Percentiles rank a stretch among this genome's conserved stretches.
These are phyloP conservation scores for Platalea minor DNA, from an alignment of 2,797 vertebrate species.

Conservation along the genomic window DNA sequence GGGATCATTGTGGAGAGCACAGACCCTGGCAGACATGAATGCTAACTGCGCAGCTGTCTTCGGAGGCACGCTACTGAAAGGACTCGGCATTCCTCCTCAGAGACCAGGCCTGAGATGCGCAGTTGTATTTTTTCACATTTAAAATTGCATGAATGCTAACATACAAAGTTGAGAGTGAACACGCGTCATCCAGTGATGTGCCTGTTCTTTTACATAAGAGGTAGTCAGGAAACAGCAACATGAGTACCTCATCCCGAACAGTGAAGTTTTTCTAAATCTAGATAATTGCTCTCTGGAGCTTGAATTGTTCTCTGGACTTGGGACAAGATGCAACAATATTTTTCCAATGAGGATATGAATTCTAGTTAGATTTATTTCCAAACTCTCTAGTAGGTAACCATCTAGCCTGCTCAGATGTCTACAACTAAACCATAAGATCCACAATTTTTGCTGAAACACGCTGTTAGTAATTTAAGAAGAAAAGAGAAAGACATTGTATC, in stretches of 20 bases:
- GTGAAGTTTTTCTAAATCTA: background rate
- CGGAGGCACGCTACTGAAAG: background rate
- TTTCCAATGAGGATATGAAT: background rate
- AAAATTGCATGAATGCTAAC: background rate
- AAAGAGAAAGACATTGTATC: background rate
- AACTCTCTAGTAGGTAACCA: background rate
- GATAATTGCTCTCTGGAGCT: background rate
- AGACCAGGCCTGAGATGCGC: background rate
- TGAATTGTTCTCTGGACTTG: background rate
- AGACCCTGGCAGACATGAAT: background rate
- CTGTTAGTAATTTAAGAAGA: background rate
- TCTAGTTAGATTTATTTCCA: background rate
- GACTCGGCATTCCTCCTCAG: background rate
- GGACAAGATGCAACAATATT: background rate
- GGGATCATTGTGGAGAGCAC: background rate
- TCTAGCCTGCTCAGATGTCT: background rate
- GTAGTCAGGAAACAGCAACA: background rate
- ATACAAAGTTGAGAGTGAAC: background rate
- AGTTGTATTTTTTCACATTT: background rate
- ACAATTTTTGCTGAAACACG: background rate
- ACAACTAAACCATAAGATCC: background rate
- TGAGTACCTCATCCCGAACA: background rate
- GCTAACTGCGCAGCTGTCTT: slow-evolving; percentile 51
- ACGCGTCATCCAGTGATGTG: background rate
- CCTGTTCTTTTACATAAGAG: background rate